Base-by-base conservation (phyloP, 2,888 invertebrate genomes). In the Apodemia zela region DNA sequence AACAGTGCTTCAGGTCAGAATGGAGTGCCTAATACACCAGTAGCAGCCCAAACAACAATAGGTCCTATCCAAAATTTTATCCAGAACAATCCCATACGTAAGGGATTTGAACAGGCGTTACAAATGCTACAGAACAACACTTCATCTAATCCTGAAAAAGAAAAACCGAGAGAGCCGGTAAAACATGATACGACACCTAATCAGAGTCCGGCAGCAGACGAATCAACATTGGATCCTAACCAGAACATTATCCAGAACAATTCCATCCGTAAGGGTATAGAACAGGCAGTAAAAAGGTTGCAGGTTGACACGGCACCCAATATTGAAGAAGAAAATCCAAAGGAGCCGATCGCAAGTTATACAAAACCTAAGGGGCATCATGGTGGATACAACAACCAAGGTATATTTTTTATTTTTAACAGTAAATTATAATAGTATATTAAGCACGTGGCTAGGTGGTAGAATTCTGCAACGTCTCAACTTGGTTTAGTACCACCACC, bases 181-280 rank as follows among this genome's bases (percentile, higher is more conserved):
- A 61, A 49, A 45, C 67, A 67, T 13, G 59, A 63, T 13, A 67
- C 72, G 38, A 73, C 73, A 42, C 73, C 76, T 42, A 67, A 72
- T 42, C 45, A 47, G 6, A 60, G 11, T 15, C 42, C 21, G 45
- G 18, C 47, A 33, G 61, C 57, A 13, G 58, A 65, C 15, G 63
- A 64, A 54, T 51, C 60, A 65, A 42, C 64, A 2, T 45, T 63
- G 6, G 72, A 78, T 1, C 81, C 83, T 0, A 80, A 83, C 42
- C 80, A 79, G 65, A 76, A 80, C n/a, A 63, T 76, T 6, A 75
- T 81, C 13, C 78, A 79, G 66, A 79, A 74, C 62, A 82, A 78
- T 61, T 79, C 81, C 0, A 77, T 84, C 33, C 77, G 78, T 3
- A 75, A 79, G 62, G 79, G 81, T 3, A 72, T 84, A 15, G 71